Evolutionary conservation across 2,113 vertebrate genomes (phyloP).

Genomic region (Psophia crepitans): DNA sequence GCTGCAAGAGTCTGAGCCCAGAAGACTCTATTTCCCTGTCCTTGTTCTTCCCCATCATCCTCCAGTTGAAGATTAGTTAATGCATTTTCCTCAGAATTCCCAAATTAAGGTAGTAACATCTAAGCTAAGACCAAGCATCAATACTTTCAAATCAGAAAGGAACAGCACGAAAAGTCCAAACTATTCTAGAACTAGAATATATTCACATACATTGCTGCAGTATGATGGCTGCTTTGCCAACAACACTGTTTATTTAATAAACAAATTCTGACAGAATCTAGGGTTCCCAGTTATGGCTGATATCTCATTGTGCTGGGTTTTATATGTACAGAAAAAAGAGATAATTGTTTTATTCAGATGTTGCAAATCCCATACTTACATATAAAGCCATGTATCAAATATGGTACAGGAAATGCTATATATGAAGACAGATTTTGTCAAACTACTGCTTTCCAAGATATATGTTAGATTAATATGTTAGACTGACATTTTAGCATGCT

Average conservation of each 20-base stretch:
- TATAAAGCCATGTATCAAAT: neutral
- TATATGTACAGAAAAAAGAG: neutral
- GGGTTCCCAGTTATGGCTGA: neutral
- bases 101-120: neutral
- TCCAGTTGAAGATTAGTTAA: neutral
- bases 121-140: neutral
- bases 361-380: neutral
- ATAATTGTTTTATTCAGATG: neutral
- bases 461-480: neutral
- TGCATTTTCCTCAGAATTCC: neutral
- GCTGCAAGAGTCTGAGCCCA: neutral
- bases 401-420: neutral
- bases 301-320: neutral
- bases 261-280: neutral
- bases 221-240: neutral
- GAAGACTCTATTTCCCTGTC: neutral
- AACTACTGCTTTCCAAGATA: neutral
- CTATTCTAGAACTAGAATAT: neutral
- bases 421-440: neutral
- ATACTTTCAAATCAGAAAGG: neutral
- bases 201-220: neutral
- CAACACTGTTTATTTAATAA: neutral
- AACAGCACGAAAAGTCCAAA: neutral
- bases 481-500: neutral
- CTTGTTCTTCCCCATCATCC: neutral